Conservation (phyloP, 2,113 vertebrate genomes). For the Leptosomus discolor region DNA sequence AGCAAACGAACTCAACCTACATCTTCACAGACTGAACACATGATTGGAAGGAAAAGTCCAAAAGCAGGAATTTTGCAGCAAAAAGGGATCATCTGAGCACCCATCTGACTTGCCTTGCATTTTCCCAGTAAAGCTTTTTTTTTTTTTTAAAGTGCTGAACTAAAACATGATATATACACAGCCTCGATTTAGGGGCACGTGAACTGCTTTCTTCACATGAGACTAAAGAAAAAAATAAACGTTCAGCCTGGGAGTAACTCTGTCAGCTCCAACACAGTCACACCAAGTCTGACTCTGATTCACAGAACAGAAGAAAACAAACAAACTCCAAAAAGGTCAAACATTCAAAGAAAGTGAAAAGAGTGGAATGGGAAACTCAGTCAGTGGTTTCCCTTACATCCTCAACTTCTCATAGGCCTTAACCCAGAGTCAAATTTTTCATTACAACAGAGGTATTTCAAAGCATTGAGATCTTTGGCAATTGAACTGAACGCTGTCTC, state of each 20-base stretch:
- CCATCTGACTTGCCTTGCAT: background rate
- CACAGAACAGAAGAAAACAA: background rate
- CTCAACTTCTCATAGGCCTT: background rate
- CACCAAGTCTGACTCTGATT: background rate
- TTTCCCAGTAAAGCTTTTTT: background rate
- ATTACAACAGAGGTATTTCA: slow-evolving; percentile 10
- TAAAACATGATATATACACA: background rate
- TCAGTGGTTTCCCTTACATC: background rate
- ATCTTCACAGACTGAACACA: background rate
- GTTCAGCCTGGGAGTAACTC: background rate
- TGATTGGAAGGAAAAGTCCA: background rate
- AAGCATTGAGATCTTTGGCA: background rate
- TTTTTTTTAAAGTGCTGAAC: background rate
- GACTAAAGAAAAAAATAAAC: background rate
- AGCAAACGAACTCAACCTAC: background rate
- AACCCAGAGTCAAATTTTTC: slow-evolving; percentile 3
- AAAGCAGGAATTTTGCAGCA: background rate
- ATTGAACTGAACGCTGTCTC: background rate
- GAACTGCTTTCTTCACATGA: background rate
- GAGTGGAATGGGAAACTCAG: background rate
- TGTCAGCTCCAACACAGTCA: background rate
- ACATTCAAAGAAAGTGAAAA: background rate
- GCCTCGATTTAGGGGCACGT: background rate
- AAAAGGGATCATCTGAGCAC: background rate
- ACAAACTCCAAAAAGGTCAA: background rate